Conservation (phyloP, 2,888 invertebrate genomes). For the Acanthosepion esculentum region DNA sequence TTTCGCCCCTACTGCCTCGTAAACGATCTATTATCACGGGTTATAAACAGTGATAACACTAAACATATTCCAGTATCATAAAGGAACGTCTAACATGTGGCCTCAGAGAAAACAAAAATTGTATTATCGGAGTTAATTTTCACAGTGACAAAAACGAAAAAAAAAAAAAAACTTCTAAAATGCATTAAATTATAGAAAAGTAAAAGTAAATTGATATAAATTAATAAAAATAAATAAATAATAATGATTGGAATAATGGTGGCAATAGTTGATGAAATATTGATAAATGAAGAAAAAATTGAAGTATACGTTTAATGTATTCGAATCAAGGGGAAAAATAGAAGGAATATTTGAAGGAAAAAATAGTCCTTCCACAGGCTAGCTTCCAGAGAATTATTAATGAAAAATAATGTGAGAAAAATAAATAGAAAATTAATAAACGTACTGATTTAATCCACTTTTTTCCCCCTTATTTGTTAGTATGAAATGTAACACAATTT, state of each 20-base stretch:
- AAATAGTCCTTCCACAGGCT: too few species aligned
- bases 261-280: not conserved
- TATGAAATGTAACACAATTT: too few species aligned
- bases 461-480: too few species aligned
- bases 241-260: not conserved
- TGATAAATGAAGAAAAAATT: not conserved
- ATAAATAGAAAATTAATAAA: too few species aligned
- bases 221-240: not conserved
- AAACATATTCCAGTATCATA: conserved; percentile 1
- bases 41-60: not conserved
- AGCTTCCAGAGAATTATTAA: too few species aligned
- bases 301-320: too few species aligned
- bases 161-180: not conserved
- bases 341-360: too few species aligned
- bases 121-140: conserved; percentile 33
- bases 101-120: not conserved
- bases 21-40: not conserved
- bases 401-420: too few species aligned
- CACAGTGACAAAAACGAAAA: not conserved
- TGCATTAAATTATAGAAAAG: not conserved
- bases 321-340: too few species aligned
- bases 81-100: not conserved
- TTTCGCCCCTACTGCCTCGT: not conserved
- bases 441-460: too few species aligned
- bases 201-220: not conserved